These are phyloP conservation scores for Chymomyza procnemis DNA, from an alignment of 2,888 invertebrate genomes.

Conservation along the genomic window DNA sequence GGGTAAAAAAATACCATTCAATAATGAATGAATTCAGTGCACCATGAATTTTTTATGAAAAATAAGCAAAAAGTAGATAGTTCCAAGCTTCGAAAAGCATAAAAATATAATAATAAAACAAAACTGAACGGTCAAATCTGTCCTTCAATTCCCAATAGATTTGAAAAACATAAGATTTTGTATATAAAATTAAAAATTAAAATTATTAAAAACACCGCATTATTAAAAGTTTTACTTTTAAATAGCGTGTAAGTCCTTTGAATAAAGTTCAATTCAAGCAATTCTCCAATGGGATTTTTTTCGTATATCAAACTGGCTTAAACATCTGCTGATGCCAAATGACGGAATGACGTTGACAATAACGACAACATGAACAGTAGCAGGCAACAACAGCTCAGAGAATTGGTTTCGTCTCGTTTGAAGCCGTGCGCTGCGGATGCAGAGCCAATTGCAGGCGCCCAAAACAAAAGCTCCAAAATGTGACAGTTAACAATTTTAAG, in stretches of 20 bases:
- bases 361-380: background rate
- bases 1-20: no score
- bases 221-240: no score
- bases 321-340: slow-evolving; percentile 7
- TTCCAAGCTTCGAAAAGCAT: no score
- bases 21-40: no score
- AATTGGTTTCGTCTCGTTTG: background rate
- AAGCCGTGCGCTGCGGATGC: background rate
- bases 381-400: background rate
- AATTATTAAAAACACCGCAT: background rate
- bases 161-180: no score
- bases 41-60: no score
- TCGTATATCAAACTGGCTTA: background rate
- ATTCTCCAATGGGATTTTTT: background rate
- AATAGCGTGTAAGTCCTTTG: no score
- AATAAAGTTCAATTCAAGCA: background rate
- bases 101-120: no score
- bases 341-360: slow-evolving; percentile 8
- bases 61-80: no score
- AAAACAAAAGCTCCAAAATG: background rate
- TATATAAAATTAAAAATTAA: no score
- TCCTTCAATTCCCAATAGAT: no score
- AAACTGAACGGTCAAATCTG: no score
- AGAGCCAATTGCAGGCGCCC: background rate
- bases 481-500: background rate